Conservation (phyloP, 2,888 invertebrate species). For the Megalurothrips usitatus region DNA sequence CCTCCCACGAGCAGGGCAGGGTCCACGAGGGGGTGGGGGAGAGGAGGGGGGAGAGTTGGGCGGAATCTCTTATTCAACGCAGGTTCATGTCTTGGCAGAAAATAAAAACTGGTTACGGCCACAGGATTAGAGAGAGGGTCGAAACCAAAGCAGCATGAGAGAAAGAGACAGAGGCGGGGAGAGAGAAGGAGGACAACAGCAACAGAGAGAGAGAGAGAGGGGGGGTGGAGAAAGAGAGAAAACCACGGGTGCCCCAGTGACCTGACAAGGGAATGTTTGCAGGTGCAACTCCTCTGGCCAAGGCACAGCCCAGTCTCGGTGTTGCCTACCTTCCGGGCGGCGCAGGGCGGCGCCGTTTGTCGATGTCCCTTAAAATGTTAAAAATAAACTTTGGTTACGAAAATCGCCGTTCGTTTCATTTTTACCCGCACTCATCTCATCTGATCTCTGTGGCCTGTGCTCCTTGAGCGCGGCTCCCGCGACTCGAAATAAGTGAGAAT, state of each 20-base stretch:
- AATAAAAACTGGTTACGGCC: constrained; percentile 22
- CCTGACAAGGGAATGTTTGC: background rate
- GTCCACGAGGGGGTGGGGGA: background rate
- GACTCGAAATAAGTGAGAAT: too few species aligned
- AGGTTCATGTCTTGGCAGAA: constrained; percentile 18
- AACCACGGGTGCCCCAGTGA: background rate
- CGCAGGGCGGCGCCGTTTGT: too few species aligned
- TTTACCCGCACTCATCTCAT: too few species aligned
- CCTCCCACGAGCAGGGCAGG: too few species aligned
- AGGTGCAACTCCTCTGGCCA: background rate
- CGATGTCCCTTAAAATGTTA: background rate
- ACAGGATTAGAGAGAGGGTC: background rate
- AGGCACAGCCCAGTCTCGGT: background rate
- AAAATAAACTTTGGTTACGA: too few species aligned
- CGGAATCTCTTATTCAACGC: constrained; percentile 9
- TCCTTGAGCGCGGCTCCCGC: too few species aligned
- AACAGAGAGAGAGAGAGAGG: background rate
- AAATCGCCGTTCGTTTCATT: too few species aligned
- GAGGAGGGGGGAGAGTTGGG: background rate
- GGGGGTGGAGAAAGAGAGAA: background rate
- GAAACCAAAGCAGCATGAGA: background rate
- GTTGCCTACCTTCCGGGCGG: too few species aligned
- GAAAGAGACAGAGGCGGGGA: background rate
- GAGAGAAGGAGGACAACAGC: background rate
- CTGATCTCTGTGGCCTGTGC: too few species aligned